phyloP scores from a whole-genome alignment of 1,140 invertebrate species.

The Reticulitermes speratus region DNA sequence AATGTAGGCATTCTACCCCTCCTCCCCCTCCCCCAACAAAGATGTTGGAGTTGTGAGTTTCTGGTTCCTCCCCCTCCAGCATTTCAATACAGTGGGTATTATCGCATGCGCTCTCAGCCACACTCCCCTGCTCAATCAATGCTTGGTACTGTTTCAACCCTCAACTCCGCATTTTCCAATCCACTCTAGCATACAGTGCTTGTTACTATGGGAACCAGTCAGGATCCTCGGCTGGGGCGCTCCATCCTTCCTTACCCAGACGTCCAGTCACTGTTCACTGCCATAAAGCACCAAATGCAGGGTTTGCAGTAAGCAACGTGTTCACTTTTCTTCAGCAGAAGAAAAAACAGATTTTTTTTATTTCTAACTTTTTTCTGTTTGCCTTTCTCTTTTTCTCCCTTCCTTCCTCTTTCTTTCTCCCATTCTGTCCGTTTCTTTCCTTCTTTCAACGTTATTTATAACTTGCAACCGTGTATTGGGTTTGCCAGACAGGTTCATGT shows the following conservation, averaged over 20 bases:
- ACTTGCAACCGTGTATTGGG: too few relatives aligned
- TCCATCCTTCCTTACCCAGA: neutral
- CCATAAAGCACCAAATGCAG: neutral
- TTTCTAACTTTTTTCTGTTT: too few relatives aligned
- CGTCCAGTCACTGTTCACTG: neutral
- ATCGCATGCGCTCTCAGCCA: neutral
- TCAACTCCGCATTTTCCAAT: neutral
- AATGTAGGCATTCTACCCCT: neutral
- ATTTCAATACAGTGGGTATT: neutral
- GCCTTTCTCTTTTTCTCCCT: too few relatives aligned
- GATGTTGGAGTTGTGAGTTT: slow-evolving; percentile 19
- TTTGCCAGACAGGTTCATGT: too few relatives aligned
- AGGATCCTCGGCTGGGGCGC: neutral
- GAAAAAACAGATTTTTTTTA: neutral
- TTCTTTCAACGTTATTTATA: neutral
- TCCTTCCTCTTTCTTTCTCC: neutral
- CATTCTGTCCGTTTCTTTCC: neutral
- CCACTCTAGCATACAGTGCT: slow-evolving; percentile 9
- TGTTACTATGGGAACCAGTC: neutral
- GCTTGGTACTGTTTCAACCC: slow-evolving; percentile 9
- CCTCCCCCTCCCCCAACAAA: neutral
- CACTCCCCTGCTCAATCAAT: neutral
- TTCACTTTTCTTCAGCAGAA: neutral
- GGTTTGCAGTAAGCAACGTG: neutral
- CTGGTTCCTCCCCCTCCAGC: neutral